Evolutionary conservation across 2,888 invertebrate genomes (phyloP).

Genomic region (Cephus runcator): DNA sequence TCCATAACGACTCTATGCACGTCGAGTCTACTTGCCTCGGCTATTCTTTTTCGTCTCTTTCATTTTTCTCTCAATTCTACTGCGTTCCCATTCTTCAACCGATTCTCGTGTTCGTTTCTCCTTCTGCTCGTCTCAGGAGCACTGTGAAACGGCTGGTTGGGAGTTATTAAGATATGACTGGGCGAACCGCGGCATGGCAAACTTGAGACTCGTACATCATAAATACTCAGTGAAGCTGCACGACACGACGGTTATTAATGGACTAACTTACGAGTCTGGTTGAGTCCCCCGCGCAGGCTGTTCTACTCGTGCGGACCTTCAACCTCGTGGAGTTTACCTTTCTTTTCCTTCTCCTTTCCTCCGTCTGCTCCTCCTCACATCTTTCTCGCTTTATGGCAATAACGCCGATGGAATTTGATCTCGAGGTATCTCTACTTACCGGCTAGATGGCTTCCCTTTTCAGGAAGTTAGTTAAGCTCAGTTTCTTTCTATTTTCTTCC

Average conservation of each 20-base stretch:
- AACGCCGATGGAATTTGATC: neutral
- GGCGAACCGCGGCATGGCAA: conserved; percentile 1
- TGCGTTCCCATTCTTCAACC: neutral
- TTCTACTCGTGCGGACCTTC: neutral
- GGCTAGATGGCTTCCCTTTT: neutral
- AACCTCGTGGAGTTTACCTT: neutral
- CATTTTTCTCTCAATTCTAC: neutral
- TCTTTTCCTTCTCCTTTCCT: neutral
- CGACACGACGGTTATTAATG: conserved; percentile 6
- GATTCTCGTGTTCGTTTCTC: neutral
- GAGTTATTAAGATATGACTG: conserved; percentile 1
- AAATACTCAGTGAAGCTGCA: conserved; percentile 5
- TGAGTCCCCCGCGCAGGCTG: neutral
- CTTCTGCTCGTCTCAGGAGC: neutral
- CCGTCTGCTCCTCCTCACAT: neutral
- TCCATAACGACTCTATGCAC: neutral
- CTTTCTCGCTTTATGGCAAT: neutral
- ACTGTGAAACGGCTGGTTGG: neutral
- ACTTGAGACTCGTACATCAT: conserved; percentile 5
- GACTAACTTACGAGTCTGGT: conserved; percentile 5
- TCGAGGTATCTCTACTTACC: neutral
- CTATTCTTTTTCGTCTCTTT: neutral
- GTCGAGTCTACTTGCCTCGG: neutral
- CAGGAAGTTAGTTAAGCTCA: neutral
- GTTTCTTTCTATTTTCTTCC: neutral